Conservation (phyloP, 2,797 vertebrate genomes). For the Hapalemur alaotrensis region DNA sequence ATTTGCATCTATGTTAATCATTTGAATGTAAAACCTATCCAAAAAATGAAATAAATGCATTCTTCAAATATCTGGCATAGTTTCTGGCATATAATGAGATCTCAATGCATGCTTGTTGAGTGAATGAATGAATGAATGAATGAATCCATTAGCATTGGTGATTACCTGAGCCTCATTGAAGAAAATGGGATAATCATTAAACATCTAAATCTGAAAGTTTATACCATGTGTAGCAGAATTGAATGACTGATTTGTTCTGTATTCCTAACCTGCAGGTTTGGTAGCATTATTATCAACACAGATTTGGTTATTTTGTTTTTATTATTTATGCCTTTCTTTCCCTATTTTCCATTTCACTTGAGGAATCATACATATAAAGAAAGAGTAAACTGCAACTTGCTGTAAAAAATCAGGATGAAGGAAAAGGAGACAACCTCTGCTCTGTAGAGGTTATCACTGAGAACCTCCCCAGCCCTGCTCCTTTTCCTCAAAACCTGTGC, state of each 20-base stretch:
- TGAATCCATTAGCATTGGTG: background rate
- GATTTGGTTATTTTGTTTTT: background rate
- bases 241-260: background rate
- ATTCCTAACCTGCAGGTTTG: background rate
- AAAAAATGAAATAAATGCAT: background rate
- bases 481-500: background rate
- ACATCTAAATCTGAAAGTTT: background rate
- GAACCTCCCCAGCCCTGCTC: background rate
- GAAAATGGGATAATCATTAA: background rate
- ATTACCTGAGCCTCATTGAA: background rate
- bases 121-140: background rate
- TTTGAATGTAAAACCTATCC: background rate
- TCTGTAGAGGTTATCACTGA: background rate
- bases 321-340: background rate
- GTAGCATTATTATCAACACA: background rate
- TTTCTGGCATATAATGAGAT: background rate
- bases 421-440: background rate
- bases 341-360: background rate
- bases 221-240: background rate
- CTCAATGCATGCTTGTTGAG: background rate
- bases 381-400: background rate
- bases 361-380: background rate
- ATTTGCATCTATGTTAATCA: background rate
- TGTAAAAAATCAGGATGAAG: background rate
- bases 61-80: background rate